phyloP scores from a whole-genome alignment of 2,888 invertebrate species.

The Pollenia amentaria region DNA sequence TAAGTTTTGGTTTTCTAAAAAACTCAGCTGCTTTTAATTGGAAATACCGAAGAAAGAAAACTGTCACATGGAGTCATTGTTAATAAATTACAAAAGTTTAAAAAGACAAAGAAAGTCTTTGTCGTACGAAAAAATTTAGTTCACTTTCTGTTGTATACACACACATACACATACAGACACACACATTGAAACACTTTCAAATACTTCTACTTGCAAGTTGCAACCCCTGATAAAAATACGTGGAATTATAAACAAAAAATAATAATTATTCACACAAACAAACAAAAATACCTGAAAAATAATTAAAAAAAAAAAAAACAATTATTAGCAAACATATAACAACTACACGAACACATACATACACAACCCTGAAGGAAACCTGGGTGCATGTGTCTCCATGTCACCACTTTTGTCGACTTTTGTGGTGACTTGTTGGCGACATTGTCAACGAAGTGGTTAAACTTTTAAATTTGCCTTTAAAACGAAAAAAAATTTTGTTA shows the following conservation, averaged over 20 bases:
- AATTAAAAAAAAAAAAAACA: background rate
- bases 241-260: slow-evolving; percentile 17
- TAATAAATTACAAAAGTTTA: slow-evolving; percentile 19
- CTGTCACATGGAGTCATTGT: slow-evolving; percentile 47
- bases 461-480: too few species aligned
- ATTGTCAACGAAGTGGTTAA: too few species aligned
- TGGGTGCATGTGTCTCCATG: too few species aligned
- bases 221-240: slow-evolving; percentile 3
- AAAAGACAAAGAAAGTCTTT: slow-evolving; percentile 1
- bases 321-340: slow-evolving; percentile 36
- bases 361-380: too few species aligned
- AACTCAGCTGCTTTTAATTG: background rate
- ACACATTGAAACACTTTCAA: slow-evolving; percentile 16
- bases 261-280: slow-evolving; percentile 27
- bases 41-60: slow-evolving; percentile 15
- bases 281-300: background rate
- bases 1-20: background rate
- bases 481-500: too few species aligned
- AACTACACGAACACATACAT: background rate
- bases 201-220: slow-evolving; percentile 1
- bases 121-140: slow-evolving; percentile 12
- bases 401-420: too few species aligned
- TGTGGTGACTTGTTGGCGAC: too few species aligned
- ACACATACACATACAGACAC: background rate
- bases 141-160: slow-evolving; percentile 26